Base-by-base conservation (phyloP, 2,113 vertebrate species). In the Leucosticte australis region DNA sequence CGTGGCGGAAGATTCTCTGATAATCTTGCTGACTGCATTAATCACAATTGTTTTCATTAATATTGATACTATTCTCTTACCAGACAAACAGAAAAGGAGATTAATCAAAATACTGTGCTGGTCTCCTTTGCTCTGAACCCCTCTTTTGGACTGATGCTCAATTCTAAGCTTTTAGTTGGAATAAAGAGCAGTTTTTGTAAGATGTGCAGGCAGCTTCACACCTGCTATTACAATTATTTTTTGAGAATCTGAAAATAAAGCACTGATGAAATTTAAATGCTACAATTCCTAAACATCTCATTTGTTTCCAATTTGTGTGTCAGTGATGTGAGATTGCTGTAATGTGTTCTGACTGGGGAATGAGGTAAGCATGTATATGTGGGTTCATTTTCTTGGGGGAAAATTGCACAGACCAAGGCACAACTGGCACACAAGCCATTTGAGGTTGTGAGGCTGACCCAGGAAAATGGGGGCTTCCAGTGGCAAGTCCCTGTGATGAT, bases 11-110 rank as follows among this genome's bases (percentile, higher is more conserved):
- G 87, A 83, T 89, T 90, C 65, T 64, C 65, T 49, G 47, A 60
- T 94, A 86, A 41, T 87, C 60, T 79, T 78, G 59, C 87, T 95
- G 88, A 64, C 64, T 85, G 67, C 92, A 69, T 74, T 94, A 92
- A 42, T 91, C 87, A 92, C 89, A 90, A 91, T 63, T 95, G 68
- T 97, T 96, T 96, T 91, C 79, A 71, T 92, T 96, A 88, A 88
- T 93, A 91, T 57, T 90, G 90, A 89, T 60, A 81, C 39, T 78
- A 67, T 95, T 97, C 79, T 95, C 62, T 90, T 91, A 74, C 87
- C 60, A 91, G 47, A 49, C 46, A 91, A 85, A 87, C 42, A 92
- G 64, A 70, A 73, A 78, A 89, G 33, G 33, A 68, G 55, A 87
- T 50, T 69, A 89, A 96, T 96, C 68, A 97, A 95, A 97, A 94